These are phyloP conservation scores for Phaethon lepturus DNA, from an alignment of 2,113 vertebrate genomes.

Conservation along the genomic window DNA sequence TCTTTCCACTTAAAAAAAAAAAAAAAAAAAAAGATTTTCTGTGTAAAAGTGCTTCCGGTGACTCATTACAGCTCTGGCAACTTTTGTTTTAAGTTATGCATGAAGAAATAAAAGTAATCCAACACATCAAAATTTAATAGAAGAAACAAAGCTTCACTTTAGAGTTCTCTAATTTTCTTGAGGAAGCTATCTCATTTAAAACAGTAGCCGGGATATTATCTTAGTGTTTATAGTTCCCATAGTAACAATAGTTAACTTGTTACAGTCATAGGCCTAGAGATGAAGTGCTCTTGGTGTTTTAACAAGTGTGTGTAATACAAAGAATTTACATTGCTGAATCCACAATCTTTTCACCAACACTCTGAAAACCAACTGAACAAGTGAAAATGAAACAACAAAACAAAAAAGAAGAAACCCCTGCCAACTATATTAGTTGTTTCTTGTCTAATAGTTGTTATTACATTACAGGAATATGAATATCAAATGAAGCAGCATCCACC, in stretches of 20 bases:
- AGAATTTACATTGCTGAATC: background rate
- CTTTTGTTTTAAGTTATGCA: background rate
- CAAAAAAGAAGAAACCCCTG: background rate
- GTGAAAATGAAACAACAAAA: background rate
- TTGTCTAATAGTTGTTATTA: background rate
- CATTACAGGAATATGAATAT: background rate
- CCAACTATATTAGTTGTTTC: background rate
- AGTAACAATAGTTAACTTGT: fast-evolving
- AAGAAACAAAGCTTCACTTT: background rate
- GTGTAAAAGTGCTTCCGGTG: background rate
- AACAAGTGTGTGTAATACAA: background rate
- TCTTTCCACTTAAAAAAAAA: background rate
- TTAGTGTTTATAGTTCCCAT: background rate
- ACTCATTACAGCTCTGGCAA: background rate
- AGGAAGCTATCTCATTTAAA: background rate
- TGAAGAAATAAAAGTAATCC: background rate
- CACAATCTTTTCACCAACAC: background rate
- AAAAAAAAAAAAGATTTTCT: background rate
- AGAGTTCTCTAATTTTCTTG: background rate
- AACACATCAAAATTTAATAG: background rate
- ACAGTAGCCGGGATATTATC: background rate
- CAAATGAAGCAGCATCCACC: background rate
- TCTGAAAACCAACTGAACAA: background rate
- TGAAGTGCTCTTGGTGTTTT: background rate
- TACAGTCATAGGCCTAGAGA: background rate